Percentiles rank a stretch among this genome's conserved stretches.
Conservation (phyloP, 2,888 invertebrate species). For the Busseola fusca region DNA sequence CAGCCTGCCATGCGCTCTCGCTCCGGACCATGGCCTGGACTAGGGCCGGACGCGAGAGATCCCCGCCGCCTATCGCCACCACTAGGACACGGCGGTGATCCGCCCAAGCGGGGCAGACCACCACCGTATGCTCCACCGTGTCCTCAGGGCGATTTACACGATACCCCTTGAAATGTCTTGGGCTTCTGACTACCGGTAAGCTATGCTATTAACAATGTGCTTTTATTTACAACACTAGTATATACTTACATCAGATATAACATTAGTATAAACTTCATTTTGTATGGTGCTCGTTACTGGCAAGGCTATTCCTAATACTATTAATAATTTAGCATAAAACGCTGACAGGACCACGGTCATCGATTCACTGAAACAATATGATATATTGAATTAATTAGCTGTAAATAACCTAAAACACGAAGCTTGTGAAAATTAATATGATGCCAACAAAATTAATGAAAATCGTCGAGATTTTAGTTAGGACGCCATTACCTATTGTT, state of each 20-base stretch:
- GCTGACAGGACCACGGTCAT: constrained; percentile 90
- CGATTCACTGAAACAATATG: constrained; percentile 87
- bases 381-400: constrained; percentile 66
- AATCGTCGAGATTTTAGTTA: constrained; percentile 45
- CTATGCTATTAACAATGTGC: neutral
- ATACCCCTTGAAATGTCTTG: neutral
- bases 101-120: too few relatives aligned
- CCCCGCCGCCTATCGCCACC: too few relatives aligned
- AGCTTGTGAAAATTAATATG: constrained; percentile 50
- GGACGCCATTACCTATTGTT: constrained; percentile 28
- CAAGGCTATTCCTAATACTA: constrained; percentile 90
- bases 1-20: too few relatives aligned
- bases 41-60: too few relatives aligned
- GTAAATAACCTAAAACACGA: constrained; percentile 59
- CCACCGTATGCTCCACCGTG: too few relatives aligned
- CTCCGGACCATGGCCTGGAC: too few relatives aligned
- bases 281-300: constrained; percentile 91
- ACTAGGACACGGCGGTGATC: too few relatives aligned
- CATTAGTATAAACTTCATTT: constrained; percentile 84
- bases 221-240: neutral
- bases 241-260: constrained; percentile 83
- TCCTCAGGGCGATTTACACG: too few relatives aligned
- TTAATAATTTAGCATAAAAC: constrained; percentile 90
- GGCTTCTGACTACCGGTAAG: neutral
- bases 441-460: constrained; percentile 53